Evolutionary conservation across 2,888 invertebrate species (phyloP).

Genomic region (Drosophila trichaetosa): DNA sequence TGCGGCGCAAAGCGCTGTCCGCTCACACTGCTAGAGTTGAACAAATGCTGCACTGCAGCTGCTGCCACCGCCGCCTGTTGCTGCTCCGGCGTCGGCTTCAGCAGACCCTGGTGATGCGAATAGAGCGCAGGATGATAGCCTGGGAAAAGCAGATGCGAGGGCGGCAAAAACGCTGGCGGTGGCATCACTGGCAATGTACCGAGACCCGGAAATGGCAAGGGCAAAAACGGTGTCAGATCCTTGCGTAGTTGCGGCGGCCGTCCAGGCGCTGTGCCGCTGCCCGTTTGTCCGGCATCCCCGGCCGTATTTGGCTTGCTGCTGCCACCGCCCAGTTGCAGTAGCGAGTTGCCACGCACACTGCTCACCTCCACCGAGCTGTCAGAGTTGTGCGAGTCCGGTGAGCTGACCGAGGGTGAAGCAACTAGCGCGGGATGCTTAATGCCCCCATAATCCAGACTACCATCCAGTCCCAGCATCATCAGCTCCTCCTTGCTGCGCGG

Average conservation of each 20-base stretch:
- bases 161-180: conserved; percentile 88
- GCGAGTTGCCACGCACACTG: conserved; percentile 87
- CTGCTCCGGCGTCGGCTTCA: conserved; percentile 83
- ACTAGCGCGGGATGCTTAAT: conserved; percentile 86
- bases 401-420: conserved; percentile 90
- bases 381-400: conserved; percentile 93
- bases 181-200: conserved; percentile 88
- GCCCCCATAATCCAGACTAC: conserved; percentile 84
- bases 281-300: conserved; percentile 42
- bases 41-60: conserved; percentile 82
- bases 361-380: conserved; percentile 91
- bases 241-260: conserved; percentile 86
- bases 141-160: conserved; percentile 87
- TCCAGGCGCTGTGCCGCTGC: conserved; percentile 48
- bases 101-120: conserved; percentile 84
- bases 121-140: conserved; percentile 88
- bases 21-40: conserved; percentile 69
- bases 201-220: conserved; percentile 88
- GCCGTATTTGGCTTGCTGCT: conserved; percentile 63
- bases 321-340: conserved; percentile 83
- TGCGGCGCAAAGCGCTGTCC: conserved; percentile 67
- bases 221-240: conserved; percentile 87
- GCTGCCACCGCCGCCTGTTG: conserved; percentile 81
- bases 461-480: conserved; percentile 89
- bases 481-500: conserved; percentile 90